A percentile compares a stretch with the other conserved stretches of the same genome.
Conservation (phyloP, 2,113 vertebrate genomes). For the Lota lota region DNA sequence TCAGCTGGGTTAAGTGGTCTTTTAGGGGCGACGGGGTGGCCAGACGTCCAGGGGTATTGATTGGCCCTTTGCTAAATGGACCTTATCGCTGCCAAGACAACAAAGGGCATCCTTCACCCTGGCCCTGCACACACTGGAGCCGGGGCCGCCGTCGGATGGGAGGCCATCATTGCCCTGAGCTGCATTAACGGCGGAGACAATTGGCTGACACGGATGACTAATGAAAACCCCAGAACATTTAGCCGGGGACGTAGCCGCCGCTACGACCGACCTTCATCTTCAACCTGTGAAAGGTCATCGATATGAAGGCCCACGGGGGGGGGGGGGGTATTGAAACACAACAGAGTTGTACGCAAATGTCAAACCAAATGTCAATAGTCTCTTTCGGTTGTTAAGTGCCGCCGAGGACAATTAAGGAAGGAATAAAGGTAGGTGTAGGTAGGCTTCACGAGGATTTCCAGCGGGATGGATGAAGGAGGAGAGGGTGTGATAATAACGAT, state of each 20-base stretch:
- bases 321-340: constrained; percentile 34
- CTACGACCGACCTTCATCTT: too few species aligned
- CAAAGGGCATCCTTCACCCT: constrained; percentile 15
- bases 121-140: not conserved
- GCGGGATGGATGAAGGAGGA: not conserved
- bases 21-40: constrained; percentile 22
- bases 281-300: constrained; percentile 44
- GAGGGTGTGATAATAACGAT: too few species aligned
- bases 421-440: not conserved
- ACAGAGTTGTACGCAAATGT: constrained; percentile 40
- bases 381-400: not conserved
- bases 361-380: constrained; percentile 61
- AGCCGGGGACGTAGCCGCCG: too few species aligned
- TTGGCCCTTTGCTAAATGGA: constrained; percentile 46
- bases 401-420: constrained; percentile 13
- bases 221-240: constrained; percentile 7
- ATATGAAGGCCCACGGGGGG: too few species aligned
- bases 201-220: constrained; percentile 16
- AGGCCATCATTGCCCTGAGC: not conserved
- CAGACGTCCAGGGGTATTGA: constrained; percentile 54
- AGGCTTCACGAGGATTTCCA: not conserved
- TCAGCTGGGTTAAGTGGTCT: constrained; percentile 55
- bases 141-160: not conserved
- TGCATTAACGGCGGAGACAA: not conserved
- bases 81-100: constrained; percentile 28